phyloP scores from a whole-genome alignment of 1,140 invertebrate genomes.

The Brachionus calyciflorus region DNA sequence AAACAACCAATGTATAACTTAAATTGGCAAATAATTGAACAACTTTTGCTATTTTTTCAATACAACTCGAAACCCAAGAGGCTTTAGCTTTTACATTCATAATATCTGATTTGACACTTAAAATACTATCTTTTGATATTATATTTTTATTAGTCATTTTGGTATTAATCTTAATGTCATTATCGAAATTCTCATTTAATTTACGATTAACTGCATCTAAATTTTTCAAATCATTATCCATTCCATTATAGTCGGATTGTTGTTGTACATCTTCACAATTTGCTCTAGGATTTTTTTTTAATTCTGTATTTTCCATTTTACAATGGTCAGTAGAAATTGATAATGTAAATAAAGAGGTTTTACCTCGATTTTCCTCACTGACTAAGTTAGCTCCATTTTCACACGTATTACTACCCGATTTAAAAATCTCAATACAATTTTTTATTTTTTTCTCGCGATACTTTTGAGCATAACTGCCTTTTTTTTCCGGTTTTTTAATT shows the following conservation, averaged over 20 bases:
- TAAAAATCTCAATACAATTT: neutral
- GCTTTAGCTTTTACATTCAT: neutral
- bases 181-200: neutral
- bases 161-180: neutral
- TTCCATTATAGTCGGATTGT: neutral
- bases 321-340: neutral
- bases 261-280: neutral
- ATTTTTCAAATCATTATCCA: neutral
- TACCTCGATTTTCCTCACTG: neutral
- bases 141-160: neutral
- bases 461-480: neutral
- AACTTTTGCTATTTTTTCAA: neutral
- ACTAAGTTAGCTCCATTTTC: slow-evolving; percentile 22
- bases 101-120: neutral
- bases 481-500: neutral
- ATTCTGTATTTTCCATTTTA: slow-evolving; percentile 19
- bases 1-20: neutral
- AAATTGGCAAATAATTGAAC: slow-evolving; percentile 5
- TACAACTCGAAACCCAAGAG: neutral
- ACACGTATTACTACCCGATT: neutral
- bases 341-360: too few relatives aligned
- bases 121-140: slow-evolving; percentile 6
- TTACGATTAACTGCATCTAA: neutral
- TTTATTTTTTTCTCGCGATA: slow-evolving; percentile 16
- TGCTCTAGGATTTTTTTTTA: neutral